These are phyloP conservation scores for Strigamia maritima DNA, from an alignment of 2,888 invertebrate species.

Conservation along the genomic window DNA sequence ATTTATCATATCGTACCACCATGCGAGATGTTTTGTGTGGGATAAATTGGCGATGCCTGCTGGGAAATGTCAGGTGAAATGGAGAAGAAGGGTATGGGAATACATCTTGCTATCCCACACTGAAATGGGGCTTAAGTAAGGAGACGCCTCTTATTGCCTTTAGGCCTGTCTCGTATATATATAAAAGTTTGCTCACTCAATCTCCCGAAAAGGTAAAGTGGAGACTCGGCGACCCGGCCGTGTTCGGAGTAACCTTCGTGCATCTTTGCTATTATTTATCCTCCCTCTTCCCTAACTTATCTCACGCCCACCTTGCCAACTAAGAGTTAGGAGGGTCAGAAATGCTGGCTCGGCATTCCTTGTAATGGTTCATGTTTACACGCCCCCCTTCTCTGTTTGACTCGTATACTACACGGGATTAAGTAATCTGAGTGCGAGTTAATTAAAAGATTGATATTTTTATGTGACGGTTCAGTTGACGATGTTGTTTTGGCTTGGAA, in stretches of 20 bases:
- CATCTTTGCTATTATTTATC: not conserved
- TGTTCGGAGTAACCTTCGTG: not conserved
- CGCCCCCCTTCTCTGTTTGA: not conserved
- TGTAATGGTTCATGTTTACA: not conserved
- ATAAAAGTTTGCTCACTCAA: not conserved
- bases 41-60: not conserved
- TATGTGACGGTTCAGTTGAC: not conserved
- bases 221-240: not conserved
- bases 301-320: not conserved
- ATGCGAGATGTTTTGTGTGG: not conserved
- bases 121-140: not conserved
- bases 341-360: not conserved
- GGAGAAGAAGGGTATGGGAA: not conserved
- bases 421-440: not conserved
- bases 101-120: not conserved
- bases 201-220: not conserved
- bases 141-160: not conserved
- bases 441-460: not conserved
- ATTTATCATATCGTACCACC: not conserved
- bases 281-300: not conserved
- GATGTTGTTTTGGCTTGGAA: not conserved
- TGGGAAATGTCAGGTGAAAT: not conserved
- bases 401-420: not conserved
- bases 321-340: not conserved
- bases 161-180: not conserved